Conservation (phyloP, 2,113 vertebrate genomes). For the Thalassarche chlororhynchos region DNA sequence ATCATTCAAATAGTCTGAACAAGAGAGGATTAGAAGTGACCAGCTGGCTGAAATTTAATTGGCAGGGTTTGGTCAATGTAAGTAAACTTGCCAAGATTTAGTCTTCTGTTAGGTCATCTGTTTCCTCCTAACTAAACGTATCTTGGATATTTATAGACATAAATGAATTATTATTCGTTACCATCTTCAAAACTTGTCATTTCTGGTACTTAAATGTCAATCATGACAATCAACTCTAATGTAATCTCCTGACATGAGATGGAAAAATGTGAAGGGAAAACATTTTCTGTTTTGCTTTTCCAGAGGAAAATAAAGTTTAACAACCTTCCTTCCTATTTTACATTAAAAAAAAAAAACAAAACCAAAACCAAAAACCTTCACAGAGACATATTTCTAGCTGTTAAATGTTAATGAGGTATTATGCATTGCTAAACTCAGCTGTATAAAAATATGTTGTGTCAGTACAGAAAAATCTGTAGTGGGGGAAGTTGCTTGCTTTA, state of each 20-base stretch:
- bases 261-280: constrained; percentile 65
- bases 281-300: constrained; percentile 40
- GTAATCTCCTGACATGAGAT: constrained; percentile 60
- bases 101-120: constrained; percentile 78
- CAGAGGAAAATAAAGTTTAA: constrained; percentile 40
- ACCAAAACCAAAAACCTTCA: neutral
- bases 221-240: constrained; percentile 41
- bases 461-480: neutral
- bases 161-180: constrained; percentile 72
- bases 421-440: constrained; percentile 11
- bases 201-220: constrained; percentile 73
- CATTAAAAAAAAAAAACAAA: neutral
- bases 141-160: constrained; percentile 74
- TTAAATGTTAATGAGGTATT: constrained; percentile 28
- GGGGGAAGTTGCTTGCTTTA: neutral
- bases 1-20: constrained; percentile 68
- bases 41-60: constrained; percentile 75
- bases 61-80: constrained; percentile 60
- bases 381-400: neutral
- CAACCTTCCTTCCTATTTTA: neutral
- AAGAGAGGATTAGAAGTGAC: constrained; percentile 62
- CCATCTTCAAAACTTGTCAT: constrained; percentile 68
- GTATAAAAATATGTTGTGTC: constrained; percentile 14
- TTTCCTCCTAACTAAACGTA: constrained; percentile 72
- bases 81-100: constrained; percentile 74